phyloP scores from a whole-genome alignment of 2,113 vertebrate species.

The Edolisoma coerulescens region DNA sequence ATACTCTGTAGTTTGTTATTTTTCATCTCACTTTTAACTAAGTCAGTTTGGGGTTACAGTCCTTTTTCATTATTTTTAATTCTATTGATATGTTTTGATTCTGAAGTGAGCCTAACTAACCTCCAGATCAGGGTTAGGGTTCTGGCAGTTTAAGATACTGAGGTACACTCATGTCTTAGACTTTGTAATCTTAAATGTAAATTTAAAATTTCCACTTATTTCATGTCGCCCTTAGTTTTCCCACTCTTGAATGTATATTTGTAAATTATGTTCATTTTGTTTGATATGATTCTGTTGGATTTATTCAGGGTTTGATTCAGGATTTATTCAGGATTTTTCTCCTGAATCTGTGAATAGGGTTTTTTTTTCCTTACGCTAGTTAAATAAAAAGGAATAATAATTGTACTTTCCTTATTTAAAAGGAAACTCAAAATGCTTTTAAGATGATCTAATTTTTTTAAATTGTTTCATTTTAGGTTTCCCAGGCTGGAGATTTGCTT shows the following conservation, averaged over 20 bases:
- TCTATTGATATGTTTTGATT: not conserved
- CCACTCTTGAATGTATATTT: not conserved
- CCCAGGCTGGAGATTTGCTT: slow-evolving; percentile 92
- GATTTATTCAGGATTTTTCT: not conserved
- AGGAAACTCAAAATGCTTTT: not conserved
- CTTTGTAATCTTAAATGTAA: too few species aligned
- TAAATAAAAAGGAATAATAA: not conserved
- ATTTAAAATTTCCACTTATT: not conserved
- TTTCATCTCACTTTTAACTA: not conserved
- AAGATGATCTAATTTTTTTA: not conserved
- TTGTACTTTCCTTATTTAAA: not conserved
- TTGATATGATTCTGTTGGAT: not conserved
- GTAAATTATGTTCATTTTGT: not conserved
- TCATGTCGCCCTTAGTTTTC: not conserved
- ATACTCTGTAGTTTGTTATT: not conserved
- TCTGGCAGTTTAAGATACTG: not conserved
- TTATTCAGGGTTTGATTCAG: not conserved
- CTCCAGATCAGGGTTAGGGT: not conserved
- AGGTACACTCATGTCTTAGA: not conserved
- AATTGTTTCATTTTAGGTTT: slow-evolving; percentile 77
- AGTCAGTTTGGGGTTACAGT: not conserved
- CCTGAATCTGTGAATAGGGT: not conserved
- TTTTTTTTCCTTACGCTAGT: not conserved
- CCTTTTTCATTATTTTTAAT: not conserved
- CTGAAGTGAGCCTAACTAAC: not conserved